A percentile compares a stretch with the other conserved stretches of the same genome.
These are phyloP conservation scores for Platerodrilus igneus DNA, from an alignment of 2,888 invertebrate genomes.

Conservation along the genomic window DNA sequence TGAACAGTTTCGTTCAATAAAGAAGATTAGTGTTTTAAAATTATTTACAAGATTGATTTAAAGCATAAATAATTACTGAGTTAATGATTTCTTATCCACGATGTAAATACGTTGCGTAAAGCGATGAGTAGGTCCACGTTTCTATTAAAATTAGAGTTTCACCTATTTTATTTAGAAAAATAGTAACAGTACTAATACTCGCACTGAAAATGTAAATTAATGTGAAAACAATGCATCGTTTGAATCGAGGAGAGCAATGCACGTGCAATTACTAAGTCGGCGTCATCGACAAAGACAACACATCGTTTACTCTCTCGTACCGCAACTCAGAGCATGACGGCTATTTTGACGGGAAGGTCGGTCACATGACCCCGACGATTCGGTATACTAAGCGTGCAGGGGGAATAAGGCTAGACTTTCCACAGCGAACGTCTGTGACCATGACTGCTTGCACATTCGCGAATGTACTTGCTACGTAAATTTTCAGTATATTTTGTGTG, in stretches of 20 bases:
- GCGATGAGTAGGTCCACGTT: too few relatives aligned
- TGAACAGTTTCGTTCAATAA: too few relatives aligned
- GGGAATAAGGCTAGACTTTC: slow-evolving; percentile 57
- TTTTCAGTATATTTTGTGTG: not conserved
- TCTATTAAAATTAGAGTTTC: too few relatives aligned
- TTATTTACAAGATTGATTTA: too few relatives aligned
- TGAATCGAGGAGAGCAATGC: slow-evolving; percentile 29
- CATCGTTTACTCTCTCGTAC: slow-evolving; percentile 16
- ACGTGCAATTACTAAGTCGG: slow-evolving; percentile 27
- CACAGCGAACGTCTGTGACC: slow-evolving; percentile 39
- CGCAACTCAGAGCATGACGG: slow-evolving; percentile 42
- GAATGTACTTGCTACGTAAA: slow-evolving; percentile 18
- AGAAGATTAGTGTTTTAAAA: too few relatives aligned
- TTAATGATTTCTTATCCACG: too few relatives aligned
- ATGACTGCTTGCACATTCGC: slow-evolving; percentile 30
- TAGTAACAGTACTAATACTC: too few relatives aligned
- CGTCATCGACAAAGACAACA: slow-evolving; percentile 27
- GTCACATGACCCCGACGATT: slow-evolving; percentile 61
- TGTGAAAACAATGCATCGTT: too few relatives aligned
- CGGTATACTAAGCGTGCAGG: slow-evolving; percentile 30
- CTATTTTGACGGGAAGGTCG: slow-evolving; percentile 83
- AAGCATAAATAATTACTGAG: too few relatives aligned
- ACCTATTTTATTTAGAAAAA: too few relatives aligned
- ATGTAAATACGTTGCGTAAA: too few relatives aligned
- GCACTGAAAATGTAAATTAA: too few relatives aligned